These are phyloP conservation scores for Hippocampus kuda DNA, from an alignment of 2,797 vertebrate species.

Conservation along the genomic window DNA sequence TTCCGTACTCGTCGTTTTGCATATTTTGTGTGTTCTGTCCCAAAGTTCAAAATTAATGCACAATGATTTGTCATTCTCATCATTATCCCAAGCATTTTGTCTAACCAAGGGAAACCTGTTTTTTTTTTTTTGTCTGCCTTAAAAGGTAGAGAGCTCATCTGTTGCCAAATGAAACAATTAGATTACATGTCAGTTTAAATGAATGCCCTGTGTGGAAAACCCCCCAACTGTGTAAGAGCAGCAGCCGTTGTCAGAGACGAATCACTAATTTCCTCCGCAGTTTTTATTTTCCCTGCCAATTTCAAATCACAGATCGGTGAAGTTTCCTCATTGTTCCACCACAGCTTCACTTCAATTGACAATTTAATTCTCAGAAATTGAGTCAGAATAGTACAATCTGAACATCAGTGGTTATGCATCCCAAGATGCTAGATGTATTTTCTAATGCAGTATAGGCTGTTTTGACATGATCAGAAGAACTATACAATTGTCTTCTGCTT, in stretches of 20 bases:
- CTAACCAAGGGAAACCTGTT: neutral
- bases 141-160: constrained; percentile 30
- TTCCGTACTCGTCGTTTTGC: neutral
- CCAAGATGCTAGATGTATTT: constrained; percentile 28
- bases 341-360: constrained; percentile 5
- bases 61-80: neutral
- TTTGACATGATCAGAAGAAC: constrained; percentile 11
- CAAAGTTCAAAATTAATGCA: neutral
- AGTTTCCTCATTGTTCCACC: constrained; percentile 5
- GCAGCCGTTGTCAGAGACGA: neutral
- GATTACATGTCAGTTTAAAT: constrained; percentile 12
- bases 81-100: constrained; percentile 2
- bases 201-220: constrained; percentile 13
- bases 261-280: neutral
- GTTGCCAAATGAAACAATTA: constrained; percentile 56
- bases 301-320: constrained; percentile 7
- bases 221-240: neutral
- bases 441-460: constrained; percentile 49
- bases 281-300: constrained; percentile 14
- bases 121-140: constrained; percentile 20
- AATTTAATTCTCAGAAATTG: constrained; percentile 23
- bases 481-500: constrained; percentile 12
- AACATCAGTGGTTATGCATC: constrained; percentile 30
- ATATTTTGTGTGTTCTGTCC: neutral
- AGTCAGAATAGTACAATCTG: constrained; percentile 25